Evolutionary conservation across 1,140 invertebrate species (phyloP), one percentile per base, ranked within the genome.

Genomic region (Heliconius eleuchia): DNA sequence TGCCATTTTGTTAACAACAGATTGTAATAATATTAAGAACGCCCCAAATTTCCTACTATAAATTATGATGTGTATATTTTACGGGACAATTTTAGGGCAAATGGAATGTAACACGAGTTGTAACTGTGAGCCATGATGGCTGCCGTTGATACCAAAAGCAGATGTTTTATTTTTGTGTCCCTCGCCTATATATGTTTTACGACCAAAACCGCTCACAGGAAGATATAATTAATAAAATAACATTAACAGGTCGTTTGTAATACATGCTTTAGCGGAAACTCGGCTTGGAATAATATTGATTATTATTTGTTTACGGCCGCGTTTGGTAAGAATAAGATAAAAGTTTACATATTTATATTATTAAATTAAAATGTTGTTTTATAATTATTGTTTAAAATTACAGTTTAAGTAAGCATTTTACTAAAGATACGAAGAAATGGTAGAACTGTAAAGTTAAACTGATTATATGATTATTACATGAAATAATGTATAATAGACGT

Each of bases 161-260:
- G 85, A 89, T 86, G 84, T 78, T 86, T 86, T 90, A 90, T 90
- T 90, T 90, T 87, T 71, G 85, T 88, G 85, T 89, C 84, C 80
- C 84, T 85, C 76, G 81, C 78, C 85, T 87, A 86, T 87, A 86
- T 84, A 82, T 87, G 85, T 84, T 91, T 88, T 85, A 90, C 87
- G 88, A 90, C 75, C 80, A 74, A 87, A 83, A 79, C 80, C 74
- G 83, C 79, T 82, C 78, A 86, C 89, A 91, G 91, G 87, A 92
- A 91, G 89, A 85, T 86, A 87, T 91, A 87, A 92, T 89, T 89
- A 91, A 91, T 89, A 83, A 84, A 87, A 87, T 81, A 89, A 88
- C 88, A 89, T 89, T 90, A 91, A 89, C 87, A 87, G 83, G 82
- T 86, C 87, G 82, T 90, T 89, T 84, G 84, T 88, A 85, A 88